Evolutionary conservation across 2,888 invertebrate genomes (phyloP).

Genomic region (Mythimna vitellina): DNA sequence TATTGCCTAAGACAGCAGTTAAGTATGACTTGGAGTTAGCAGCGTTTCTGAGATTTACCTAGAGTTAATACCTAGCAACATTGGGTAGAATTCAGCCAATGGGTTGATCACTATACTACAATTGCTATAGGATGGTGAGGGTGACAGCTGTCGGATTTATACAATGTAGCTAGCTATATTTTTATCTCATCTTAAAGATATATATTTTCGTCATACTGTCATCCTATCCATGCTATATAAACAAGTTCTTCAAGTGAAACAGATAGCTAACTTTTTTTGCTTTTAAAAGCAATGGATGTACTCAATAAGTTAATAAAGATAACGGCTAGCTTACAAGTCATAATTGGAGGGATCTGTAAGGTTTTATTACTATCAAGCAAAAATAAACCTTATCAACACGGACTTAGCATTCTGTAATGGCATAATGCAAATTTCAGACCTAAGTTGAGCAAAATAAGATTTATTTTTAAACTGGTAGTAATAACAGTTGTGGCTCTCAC

Average conservation of each 20-base stretch:
- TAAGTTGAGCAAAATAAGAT: slow-evolving; percentile 1
- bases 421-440: neutral
- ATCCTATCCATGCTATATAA: no score
- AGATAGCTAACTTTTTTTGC: neutral
- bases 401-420: neutral
- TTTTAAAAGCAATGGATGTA: neutral
- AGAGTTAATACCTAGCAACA: neutral
- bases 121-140: no score
- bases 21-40: slow-evolving; percentile 7
- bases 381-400: slow-evolving; percentile 9
- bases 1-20: neutral
- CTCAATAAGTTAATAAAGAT: neutral
- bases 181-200: no score
- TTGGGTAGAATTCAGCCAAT: neutral
- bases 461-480: slow-evolving; percentile 14
- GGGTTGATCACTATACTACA: slow-evolving; percentile 4
- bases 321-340: neutral
- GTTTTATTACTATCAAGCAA: neutral
- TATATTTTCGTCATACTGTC: no score
- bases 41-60: neutral
- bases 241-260: no score
- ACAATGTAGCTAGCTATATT: no score
- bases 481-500: neutral
- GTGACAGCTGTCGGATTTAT: no score
- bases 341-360: neutral